These are phyloP conservation scores for Pharmacophagus antenor DNA, from an alignment of 2,888 invertebrate genomes.

Conservation along the genomic window DNA sequence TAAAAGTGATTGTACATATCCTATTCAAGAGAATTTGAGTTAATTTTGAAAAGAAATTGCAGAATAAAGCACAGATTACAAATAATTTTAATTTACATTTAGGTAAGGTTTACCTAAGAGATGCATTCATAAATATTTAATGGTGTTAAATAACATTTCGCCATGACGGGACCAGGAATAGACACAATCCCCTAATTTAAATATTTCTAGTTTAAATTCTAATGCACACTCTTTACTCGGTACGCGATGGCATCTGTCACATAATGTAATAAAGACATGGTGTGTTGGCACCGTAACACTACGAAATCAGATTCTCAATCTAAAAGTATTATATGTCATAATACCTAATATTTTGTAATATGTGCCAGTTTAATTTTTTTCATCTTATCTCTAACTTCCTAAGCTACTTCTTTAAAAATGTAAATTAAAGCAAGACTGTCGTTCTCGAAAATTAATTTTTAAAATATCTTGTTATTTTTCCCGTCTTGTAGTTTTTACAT, in stretches of 20 bases:
- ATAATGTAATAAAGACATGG: background rate
- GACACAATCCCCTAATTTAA: slow-evolving; percentile 17
- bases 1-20: no score
- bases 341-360: background rate
- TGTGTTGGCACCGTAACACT: background rate
- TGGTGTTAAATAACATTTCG: slow-evolving; percentile 11
- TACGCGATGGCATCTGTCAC: slow-evolving; percentile 11
- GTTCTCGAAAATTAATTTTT: no score
- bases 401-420: no score
- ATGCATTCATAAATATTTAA: slow-evolving; percentile 13
- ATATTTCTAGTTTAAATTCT: slow-evolving; percentile 25
- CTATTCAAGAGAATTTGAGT: no score
- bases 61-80: no score
- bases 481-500: no score
- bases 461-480: no score
- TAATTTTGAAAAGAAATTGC: no score
- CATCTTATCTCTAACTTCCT: no score
- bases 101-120: slow-evolving; percentile 1
- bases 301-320: background rate
- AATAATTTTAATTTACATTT: no score
- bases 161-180: slow-evolving; percentile 26
- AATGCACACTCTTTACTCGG: slow-evolving; percentile 10
- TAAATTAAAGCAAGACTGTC: no score
- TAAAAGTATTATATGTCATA: background rate
- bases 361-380: no score